Base-by-base conservation (phyloP, 2,113 vertebrate genomes). In the Reinhardtius hippoglossoides region DNA sequence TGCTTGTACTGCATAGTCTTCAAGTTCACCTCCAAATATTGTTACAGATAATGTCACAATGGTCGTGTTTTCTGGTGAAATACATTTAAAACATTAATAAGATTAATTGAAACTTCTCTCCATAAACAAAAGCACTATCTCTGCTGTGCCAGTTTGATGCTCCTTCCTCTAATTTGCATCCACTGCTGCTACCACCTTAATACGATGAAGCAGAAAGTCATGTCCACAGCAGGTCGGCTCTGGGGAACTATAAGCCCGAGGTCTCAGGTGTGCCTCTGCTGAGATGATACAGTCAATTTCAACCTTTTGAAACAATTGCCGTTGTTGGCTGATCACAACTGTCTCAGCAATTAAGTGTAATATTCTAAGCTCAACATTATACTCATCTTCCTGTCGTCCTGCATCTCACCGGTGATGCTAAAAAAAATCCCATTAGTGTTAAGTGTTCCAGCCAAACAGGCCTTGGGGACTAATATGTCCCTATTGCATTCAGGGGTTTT, bases 391-490 rank as follows among this genome's bases (percentile, higher is more conserved):
- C 27, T 80, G 78, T 85, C 81, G 67, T 52, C 42, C 5, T 67
- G 58, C 9, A 76, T 85, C 54, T 79, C 59, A 76, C 18, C 46
- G 64, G 46, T 75, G 71, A 80, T 71, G 26, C 42, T 63, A 71
- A 82, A 44, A 85, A 81, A 85, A 82, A 15, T 44, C 62, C n/a
- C 68, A 71, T 87, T 83, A 63, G 42, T 71, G 37, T 42, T 79
- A 76, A 67, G 42, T 74, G 64, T 58, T 82, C 46, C 63, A 71
- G 63, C 55, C 58, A 80, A 76, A 76, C 69, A 86, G 31, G 72
- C 89, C 81, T 66, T 2, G 48, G 82, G 87, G 63, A 82, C 48
- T 78, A 79, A 81, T 71, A 82, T 77, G 57, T 73, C 58, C 13
- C 40, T 70, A 76, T 82, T 87, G 58, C 74, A 82, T 68, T 82